phyloP scores from a whole-genome alignment of 2,113 vertebrate genomes.

The Gasterosteus nipponicus region DNA sequence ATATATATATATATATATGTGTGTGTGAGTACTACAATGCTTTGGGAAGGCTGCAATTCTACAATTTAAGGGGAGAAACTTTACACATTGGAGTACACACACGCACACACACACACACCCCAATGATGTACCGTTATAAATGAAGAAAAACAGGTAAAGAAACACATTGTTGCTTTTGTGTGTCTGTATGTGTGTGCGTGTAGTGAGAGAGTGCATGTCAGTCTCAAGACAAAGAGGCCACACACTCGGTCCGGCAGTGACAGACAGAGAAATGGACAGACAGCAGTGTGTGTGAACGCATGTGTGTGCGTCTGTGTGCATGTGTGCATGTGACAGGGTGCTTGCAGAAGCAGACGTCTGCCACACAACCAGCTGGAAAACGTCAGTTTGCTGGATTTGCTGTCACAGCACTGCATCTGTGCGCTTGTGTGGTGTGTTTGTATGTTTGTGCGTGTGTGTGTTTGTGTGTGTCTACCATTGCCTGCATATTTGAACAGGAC shows the following conservation, averaged over 20 bases:
- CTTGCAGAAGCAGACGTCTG: conserved; percentile 57
- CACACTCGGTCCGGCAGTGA: conserved; percentile 52
- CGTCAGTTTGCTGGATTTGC: conserved; percentile 63
- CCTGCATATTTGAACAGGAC: conserved; percentile 57
- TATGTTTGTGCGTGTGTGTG: conserved; percentile 7
- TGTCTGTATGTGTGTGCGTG: conserved; percentile 31
- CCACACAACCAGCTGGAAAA: conserved; percentile 70
- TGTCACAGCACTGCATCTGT: conserved; percentile 59
- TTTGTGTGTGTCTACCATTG: conserved; percentile 38
- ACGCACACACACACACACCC: neutral
- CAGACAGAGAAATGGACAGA: conserved; percentile 64
- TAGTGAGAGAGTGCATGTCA: conserved; percentile 24
- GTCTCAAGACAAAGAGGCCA: conserved; percentile 58
- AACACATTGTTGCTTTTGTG: neutral
- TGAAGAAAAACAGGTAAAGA: conserved; percentile 5
- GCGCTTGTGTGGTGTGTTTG: conserved; percentile 20
- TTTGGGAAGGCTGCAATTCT: conserved; percentile 5
- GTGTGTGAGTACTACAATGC: conserved; percentile 9
- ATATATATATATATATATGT: neutral
- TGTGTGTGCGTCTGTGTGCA: conserved; percentile 22
- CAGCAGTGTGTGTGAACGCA: conserved; percentile 13
- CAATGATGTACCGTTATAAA: neutral
- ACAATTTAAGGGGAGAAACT: conserved; percentile 12
- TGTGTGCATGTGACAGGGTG: conserved; percentile 12
- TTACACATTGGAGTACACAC: conserved; percentile 1